Conservation (phyloP, 2,113 vertebrate species). For the Charina bottae region DNA sequence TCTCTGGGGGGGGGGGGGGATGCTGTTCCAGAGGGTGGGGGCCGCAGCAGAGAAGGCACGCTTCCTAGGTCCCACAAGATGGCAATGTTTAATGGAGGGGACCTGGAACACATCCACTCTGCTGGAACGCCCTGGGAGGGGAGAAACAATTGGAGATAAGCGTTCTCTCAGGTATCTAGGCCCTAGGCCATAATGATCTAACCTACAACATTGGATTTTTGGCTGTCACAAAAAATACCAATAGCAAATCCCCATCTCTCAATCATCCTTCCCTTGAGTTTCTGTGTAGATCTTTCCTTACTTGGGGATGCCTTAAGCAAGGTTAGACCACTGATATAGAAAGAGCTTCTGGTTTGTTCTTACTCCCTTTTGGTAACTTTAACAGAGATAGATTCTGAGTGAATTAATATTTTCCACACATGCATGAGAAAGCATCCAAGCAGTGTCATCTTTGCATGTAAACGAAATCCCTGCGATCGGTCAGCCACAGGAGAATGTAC, state of each 20-base stretch:
- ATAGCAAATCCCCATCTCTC: neutral
- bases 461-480: neutral
- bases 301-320: neutral
- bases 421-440: neutral
- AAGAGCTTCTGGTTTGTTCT: neutral
- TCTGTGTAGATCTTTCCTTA: neutral
- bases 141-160: neutral
- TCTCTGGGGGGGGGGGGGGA: neutral
- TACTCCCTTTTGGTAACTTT: neutral
- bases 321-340: neutral
- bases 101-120: neutral
- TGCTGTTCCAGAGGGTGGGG: neutral
- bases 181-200: neutral
- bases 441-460: neutral
- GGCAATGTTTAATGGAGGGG: neutral
- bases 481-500: neutral
- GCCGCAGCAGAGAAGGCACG: neutral
- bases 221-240: neutral
- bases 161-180: neutral
- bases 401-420: neutral
- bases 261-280: neutral
- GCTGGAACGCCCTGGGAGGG: neutral
- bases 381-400: neutral
- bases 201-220: neutral
- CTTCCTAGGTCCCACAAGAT: neutral